Conservation (phyloP, 2,113 vertebrate species). For the Thalassarche chlororhynchos region DNA sequence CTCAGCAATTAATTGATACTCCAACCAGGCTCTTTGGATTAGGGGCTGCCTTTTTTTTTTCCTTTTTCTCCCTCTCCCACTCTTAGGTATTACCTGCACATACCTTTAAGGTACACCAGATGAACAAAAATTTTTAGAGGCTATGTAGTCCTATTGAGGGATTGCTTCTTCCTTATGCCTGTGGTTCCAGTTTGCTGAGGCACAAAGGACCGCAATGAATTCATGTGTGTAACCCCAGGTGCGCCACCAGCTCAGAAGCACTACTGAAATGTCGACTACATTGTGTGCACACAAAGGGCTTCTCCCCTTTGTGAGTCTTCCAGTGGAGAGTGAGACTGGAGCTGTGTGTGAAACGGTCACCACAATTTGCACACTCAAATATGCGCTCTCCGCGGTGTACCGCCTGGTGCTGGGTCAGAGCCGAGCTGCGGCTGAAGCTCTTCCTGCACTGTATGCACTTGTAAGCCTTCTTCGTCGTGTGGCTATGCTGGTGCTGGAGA, state of each 20-base stretch:
- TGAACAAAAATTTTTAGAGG: neutral
- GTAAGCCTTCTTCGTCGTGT: neutral
- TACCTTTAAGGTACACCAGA: neutral
- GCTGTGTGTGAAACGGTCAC: neutral
- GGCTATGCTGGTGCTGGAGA: conserved; percentile 24
- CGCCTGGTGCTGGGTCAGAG: neutral
- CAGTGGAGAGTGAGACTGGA: neutral
- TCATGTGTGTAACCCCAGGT: neutral
- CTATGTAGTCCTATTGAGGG: neutral
- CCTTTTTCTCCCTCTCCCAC: no score
- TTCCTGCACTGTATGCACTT: neutral
- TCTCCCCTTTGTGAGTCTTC: neutral
- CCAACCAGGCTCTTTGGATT: neutral
- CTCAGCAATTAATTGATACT: neutral
- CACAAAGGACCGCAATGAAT: neutral
- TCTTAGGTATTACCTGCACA: neutral
- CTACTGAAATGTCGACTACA: neutral
- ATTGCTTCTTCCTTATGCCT: neutral
- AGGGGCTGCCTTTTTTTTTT: neutral
- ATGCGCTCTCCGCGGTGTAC: neutral
- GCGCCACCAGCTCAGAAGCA: neutral
- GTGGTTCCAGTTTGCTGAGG: neutral
- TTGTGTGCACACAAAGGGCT: neutral
- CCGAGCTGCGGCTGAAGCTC: neutral
- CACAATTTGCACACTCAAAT: neutral